A percentile compares a stretch with the other conserved stretches of the same genome.
Evolutionary conservation across 2,113 vertebrate genomes (phyloP).

Genomic region (Chascanopsetta lugubris): DNA sequence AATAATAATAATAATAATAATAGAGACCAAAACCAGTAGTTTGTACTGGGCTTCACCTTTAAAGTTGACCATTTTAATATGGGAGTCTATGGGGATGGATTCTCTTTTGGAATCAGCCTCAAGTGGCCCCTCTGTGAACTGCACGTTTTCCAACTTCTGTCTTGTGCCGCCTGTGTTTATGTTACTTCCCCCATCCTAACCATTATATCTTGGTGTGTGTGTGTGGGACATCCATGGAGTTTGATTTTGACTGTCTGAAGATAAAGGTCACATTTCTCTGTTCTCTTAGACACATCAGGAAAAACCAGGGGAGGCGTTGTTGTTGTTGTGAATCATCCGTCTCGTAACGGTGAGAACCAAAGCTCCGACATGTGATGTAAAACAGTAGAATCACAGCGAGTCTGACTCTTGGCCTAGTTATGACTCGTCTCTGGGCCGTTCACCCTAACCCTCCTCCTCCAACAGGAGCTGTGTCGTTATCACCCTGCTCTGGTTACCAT

Average conservation of each 20-base stretch:
- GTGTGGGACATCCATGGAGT: background rate
- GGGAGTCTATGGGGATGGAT: too few species aligned
- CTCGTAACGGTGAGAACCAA: too few species aligned
- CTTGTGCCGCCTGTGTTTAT: background rate
- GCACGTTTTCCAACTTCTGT: too few species aligned
- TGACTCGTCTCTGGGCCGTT: background rate
- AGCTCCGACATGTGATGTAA: too few species aligned
- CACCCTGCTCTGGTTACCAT: conserved; percentile 38
- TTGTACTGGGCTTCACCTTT: too few species aligned
- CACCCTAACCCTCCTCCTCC: background rate
- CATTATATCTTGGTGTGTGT: background rate
- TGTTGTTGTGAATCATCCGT: too few species aligned
- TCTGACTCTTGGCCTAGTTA: background rate
- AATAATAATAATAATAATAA: too few species aligned
- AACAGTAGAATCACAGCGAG: too few species aligned
- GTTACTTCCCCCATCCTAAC: background rate
- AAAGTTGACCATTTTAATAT: too few species aligned
- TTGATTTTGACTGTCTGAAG: background rate
- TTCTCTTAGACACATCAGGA: background rate
- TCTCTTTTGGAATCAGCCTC: too few species aligned
- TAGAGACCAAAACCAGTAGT: too few species aligned
- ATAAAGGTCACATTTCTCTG: background rate
- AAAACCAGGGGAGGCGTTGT: background rate
- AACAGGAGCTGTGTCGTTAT: conserved; percentile 14
- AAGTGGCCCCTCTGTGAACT: too few species aligned